A percentile compares a stretch with the other conserved stretches of the same genome.
These are phyloP conservation scores for Ploceus nigricollis DNA, from an alignment of 2,113 vertebrate genomes.

Conservation along the genomic window DNA sequence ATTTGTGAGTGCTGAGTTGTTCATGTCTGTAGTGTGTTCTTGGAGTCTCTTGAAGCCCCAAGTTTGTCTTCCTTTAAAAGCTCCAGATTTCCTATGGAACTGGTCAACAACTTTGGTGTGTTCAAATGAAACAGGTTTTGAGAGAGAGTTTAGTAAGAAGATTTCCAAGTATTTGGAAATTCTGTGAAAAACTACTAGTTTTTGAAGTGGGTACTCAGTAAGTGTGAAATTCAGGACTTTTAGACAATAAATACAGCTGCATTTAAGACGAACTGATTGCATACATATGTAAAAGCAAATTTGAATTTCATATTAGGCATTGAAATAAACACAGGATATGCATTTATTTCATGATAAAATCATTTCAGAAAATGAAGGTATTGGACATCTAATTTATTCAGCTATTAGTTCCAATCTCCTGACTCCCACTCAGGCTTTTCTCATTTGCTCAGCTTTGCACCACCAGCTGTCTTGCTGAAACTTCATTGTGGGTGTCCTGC, in stretches of 20 bases:
- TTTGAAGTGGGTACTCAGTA: neutral
- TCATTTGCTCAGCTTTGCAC: conserved; percentile 26
- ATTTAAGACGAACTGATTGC: conserved; percentile 55
- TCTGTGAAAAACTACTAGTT: neutral
- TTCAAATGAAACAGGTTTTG: neutral
- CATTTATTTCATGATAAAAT: conserved; percentile 45
- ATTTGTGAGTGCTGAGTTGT: neutral
- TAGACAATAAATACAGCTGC: conserved; percentile 50
- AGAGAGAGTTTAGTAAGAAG: neutral
- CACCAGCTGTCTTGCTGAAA: conserved; percentile 43
- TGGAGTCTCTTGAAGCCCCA: neutral
- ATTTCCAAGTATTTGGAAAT: neutral
- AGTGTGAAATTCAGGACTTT: conserved; percentile 19
- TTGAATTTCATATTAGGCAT: conserved; percentile 57
- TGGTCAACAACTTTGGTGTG: neutral
- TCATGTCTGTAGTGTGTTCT: neutral
- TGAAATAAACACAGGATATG: conserved; percentile 45
- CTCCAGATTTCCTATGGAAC: neutral
- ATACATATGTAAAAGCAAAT: conserved; percentile 64
- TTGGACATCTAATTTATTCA: conserved; percentile 38
- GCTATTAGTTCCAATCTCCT: conserved; percentile 27
- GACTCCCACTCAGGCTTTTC: conserved; percentile 14
- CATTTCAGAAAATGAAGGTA: conserved; percentile 33
- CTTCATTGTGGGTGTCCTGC: conserved; percentile 30
- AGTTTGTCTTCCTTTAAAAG: neutral